A percentile compares a stretch with the other conserved stretches of the same genome.
Conservation (phyloP, 2,113 vertebrate species). For the Anser brachyrhynchus region DNA sequence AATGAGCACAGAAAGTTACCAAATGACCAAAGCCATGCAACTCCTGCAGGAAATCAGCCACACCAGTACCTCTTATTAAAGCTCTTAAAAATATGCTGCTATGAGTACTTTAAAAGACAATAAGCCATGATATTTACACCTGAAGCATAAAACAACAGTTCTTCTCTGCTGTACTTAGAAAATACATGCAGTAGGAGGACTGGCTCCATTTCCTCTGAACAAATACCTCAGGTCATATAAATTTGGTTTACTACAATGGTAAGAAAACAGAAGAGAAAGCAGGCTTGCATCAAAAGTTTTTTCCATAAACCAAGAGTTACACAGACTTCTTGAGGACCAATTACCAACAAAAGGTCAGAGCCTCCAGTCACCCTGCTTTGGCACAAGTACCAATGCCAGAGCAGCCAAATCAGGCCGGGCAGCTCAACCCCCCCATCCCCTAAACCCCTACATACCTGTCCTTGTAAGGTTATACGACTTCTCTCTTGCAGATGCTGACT, state of each 20-base stretch:
- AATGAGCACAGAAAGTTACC: background rate
- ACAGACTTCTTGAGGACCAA: background rate
- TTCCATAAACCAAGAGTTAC: background rate
- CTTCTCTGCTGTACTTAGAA: background rate
- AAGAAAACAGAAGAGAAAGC: background rate
- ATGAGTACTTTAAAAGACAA: background rate
- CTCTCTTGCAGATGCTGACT: constrained; percentile 73
- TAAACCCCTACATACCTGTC: constrained; percentile 75
- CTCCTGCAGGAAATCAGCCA: background rate
- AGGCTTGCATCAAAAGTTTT: background rate
- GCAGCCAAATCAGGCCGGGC: background rate
- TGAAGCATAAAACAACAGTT: background rate
- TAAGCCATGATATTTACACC: background rate
- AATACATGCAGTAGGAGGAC: background rate
- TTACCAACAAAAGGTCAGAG: background rate
- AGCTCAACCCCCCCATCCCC: background rate
- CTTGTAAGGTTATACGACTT: constrained; percentile 62
- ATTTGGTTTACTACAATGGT: background rate
- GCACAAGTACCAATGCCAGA: background rate
- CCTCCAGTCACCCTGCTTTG: background rate
- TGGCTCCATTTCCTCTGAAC: background rate
- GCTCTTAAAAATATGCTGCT: background rate
- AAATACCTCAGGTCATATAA: background rate
- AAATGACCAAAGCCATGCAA: background rate
- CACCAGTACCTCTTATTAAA: background rate